Evolutionary conservation across 2,113 vertebrate genomes (phyloP).

Genomic region (Trinectes maculatus): DNA sequence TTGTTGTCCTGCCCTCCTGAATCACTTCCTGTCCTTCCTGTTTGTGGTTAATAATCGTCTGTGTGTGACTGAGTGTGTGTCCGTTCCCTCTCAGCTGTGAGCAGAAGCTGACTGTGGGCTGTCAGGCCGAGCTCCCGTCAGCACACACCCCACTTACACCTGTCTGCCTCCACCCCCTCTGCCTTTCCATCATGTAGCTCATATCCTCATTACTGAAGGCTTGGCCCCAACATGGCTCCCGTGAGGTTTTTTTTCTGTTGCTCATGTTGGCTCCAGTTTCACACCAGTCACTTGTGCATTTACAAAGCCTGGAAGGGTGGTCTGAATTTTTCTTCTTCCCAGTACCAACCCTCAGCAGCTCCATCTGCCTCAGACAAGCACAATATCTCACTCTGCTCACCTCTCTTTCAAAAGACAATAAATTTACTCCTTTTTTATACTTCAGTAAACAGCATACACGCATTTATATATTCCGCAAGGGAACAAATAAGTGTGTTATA

Average conservation of each 20-base stretch:
- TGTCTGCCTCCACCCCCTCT: conserved; percentile 37
- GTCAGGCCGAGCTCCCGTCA: conserved; percentile 30
- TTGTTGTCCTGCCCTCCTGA: background rate
- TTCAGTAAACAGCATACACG: too few relatives aligned
- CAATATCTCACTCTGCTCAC: background rate
- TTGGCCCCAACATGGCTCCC: conserved; percentile 59
- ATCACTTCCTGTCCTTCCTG: conserved; percentile 4
- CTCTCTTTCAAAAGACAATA: background rate
- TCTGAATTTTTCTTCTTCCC: conserved; percentile 9
- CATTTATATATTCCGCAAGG: background rate
- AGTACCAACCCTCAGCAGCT: background rate
- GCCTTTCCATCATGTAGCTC: conserved; percentile 28
- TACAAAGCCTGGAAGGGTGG: conserved; percentile 12
- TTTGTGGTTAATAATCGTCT: conserved; percentile 1
- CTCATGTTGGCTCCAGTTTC: conserved; percentile 40
- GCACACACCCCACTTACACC: conserved; percentile 38
- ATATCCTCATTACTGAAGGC: conserved; percentile 35
- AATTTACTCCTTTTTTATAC: too few relatives aligned
- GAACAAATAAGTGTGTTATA: conserved; percentile 3
- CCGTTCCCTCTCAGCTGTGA: conserved; percentile 70
- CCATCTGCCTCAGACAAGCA: conserved; percentile 1
- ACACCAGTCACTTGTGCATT: conserved; percentile 36
- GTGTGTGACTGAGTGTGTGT: conserved; percentile 22
- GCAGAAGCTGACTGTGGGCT: conserved; percentile 25
- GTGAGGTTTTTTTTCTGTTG: conserved; percentile 22